Base-by-base conservation (phyloP, 2,888 invertebrate species). In the Sesamia inferens region DNA sequence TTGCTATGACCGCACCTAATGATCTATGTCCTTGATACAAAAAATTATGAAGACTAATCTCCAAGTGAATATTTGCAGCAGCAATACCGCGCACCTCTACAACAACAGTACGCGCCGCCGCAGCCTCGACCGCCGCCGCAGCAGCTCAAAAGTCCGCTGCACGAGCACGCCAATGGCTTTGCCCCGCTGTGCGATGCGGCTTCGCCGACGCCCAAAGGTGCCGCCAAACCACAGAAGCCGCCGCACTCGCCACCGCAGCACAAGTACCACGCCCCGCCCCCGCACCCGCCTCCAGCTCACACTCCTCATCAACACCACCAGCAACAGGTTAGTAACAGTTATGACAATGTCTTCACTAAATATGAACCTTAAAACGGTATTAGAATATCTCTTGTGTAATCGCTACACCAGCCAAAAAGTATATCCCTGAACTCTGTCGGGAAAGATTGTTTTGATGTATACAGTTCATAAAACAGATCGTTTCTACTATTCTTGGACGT, bases 171-270 rank as follows among this genome's bases (percentile, higher is more conserved):
- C 58, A 95, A 95, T 87, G 96, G 96, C 19, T 95, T 95, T 88
- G 94, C 97, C 77, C 96, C 97, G 77, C 96, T 98, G 87, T 94
- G 97, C 97, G 92, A 97, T 92, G 86, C 97, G 92, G 85, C 97
- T 93, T 96, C 93, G 87, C 96, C 96, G 88, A 97, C 95, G 84
- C 96, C 94, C 87, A 96, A 94, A 89, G 94, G 92, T 87, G 91
- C 88, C 55, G 48, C 85, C 75, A 94, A 94, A 87, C 92, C 92
- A 61, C 92, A 92, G 84, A 94, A 95, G 90, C 92, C 94, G 84
- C 95, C 95, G 83, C 96, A 96, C 90, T 95, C 95, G 85, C 96
- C 95, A 88, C 94, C 96, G 82, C 95, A 94, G 76, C 96, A 96
- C 93, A 96, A 96, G 92, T 95, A 95, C 89, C 85, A 85, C 48